Evolutionary conservation across 1,140 invertebrate genomes (phyloP).

Genomic region (Tribolium castaneum): DNA sequence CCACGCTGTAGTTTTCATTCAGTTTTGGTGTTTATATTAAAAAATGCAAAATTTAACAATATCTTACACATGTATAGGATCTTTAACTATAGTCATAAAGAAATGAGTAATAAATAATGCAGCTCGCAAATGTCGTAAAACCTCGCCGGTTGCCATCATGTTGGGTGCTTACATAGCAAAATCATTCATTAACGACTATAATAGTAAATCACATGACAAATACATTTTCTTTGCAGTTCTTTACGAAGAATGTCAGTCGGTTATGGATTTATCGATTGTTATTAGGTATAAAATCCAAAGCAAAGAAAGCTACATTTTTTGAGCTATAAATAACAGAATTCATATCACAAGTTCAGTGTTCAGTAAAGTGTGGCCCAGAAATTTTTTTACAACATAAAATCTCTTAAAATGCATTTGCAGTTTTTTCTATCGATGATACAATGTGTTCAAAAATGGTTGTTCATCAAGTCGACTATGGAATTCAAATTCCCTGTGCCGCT

Average conservation of each 20-base stretch:
- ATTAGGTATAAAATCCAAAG: not conserved
- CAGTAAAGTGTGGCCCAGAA: too few relatives aligned
- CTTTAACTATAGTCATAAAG: constrained; percentile 44
- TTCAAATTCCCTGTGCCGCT: too few relatives aligned
- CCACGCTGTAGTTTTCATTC: too few relatives aligned
- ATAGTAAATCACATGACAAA: constrained; percentile 49
- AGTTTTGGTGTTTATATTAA: too few relatives aligned
- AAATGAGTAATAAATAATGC: constrained; percentile 46
- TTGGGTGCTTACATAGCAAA: constrained; percentile 41
- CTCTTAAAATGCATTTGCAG: too few relatives aligned
- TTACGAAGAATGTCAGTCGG: not conserved
- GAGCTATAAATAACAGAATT: not conserved
- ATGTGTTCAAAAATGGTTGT: too few relatives aligned
- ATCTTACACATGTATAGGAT: constrained; percentile 5
- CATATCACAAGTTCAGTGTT: not conserved
- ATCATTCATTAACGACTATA: constrained; percentile 50
- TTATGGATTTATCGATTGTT: not conserved
- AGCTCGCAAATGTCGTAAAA: constrained; percentile 48
- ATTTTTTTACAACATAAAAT: too few relatives aligned
- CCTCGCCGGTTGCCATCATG: constrained; percentile 42
- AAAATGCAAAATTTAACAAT: constrained; percentile 13
- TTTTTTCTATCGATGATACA: too few relatives aligned
- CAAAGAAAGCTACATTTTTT: not conserved
- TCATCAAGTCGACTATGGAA: too few relatives aligned
- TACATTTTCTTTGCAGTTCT: constrained; percentile 7